Evolutionary conservation across 2,113 vertebrate genomes (phyloP), one percentile per base, ranked within the genome.

Genomic region (Halichoeres trimaculatus): DNA sequence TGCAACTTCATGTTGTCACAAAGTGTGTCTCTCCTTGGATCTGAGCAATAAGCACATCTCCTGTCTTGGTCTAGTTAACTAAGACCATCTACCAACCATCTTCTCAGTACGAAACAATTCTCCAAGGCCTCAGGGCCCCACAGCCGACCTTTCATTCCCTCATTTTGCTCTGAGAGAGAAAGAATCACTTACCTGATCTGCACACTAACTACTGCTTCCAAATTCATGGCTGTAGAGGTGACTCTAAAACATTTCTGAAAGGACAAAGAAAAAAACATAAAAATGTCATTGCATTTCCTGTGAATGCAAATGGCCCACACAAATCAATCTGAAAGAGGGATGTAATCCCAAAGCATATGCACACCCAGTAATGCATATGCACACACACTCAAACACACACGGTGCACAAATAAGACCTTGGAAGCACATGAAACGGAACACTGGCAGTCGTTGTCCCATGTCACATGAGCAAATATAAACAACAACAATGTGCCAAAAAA

Each of bases 241-340:
- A 85, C 79, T 85, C 83, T 76, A 48, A 60, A 53, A 61, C 69
- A 43, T 60, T 56, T 67, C 35, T 54, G 19, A 75, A 30, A 30
- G 30, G 30, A 30, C 30, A 30, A 30, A 30, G 30, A 30, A 30
- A 6, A 30, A 58, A 48, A 47, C 68, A 74, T 51, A 51, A 70
- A 81, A 59, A 61, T 76, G 47, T 56, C 23, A 76, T 59, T 59
- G 40, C 20, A 36, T 74, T 71, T 70, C 62, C 12, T 1, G 11
- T 10, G 5, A 70, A 74, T 41, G 36, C 23, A 61, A 71, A n/a
- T 60, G 12, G 17, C 10, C 17, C 35, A 17, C 26, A 54, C 64
- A 24, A 38, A 72, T 43, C 64, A 41, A 73, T 77, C 61, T 84
- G 40, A 75, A 83, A 78, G 69, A 36, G 45, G 53, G 76, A 81